These are phyloP conservation scores for Mythimna vitellina DNA, from an alignment of 2,888 invertebrate species.

Conservation along the genomic window DNA sequence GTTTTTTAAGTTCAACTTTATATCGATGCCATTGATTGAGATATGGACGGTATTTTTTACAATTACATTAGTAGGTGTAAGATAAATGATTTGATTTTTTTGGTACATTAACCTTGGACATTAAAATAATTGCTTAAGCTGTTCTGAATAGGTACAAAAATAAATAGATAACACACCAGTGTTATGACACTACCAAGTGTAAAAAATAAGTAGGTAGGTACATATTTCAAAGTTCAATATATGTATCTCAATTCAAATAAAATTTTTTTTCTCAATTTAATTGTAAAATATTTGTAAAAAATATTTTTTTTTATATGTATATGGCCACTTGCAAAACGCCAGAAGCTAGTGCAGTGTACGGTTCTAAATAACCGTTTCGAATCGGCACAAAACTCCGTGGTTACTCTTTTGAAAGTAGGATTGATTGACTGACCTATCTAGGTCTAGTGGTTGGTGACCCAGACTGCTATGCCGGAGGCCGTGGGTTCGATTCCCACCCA, in stretches of 20 bases:
- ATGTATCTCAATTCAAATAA: not conserved
- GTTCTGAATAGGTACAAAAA: not conserved
- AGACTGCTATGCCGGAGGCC: too few relatives aligned
- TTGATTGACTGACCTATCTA: too few relatives aligned
- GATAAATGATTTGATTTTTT: slow-evolving; percentile 21
- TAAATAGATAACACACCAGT: not conserved
- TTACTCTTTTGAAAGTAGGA: too few relatives aligned
- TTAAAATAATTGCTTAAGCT: not conserved
- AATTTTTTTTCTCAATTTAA: not conserved
- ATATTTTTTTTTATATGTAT: too few relatives aligned
- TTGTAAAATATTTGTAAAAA: too few relatives aligned
- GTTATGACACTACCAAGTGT: too few relatives aligned
- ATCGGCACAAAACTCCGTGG: too few relatives aligned
- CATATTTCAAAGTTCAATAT: not conserved
- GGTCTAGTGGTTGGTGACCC: too few relatives aligned
- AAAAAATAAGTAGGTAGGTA: not conserved
- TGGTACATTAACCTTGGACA: slow-evolving; percentile 30
- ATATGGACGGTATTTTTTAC: slow-evolving; percentile 40
- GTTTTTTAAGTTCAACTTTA: slow-evolving; percentile 58
- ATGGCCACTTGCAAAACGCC: too few relatives aligned
- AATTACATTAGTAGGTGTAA: slow-evolving; percentile 10
- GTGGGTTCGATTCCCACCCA: too few relatives aligned
- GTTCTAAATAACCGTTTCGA: too few relatives aligned
- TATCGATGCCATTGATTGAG: slow-evolving; percentile 53
- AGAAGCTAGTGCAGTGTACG: too few relatives aligned